Evolutionary conservation across 2,888 invertebrate species (phyloP).

Genomic region (Rhagophthalmus giganteus): DNA sequence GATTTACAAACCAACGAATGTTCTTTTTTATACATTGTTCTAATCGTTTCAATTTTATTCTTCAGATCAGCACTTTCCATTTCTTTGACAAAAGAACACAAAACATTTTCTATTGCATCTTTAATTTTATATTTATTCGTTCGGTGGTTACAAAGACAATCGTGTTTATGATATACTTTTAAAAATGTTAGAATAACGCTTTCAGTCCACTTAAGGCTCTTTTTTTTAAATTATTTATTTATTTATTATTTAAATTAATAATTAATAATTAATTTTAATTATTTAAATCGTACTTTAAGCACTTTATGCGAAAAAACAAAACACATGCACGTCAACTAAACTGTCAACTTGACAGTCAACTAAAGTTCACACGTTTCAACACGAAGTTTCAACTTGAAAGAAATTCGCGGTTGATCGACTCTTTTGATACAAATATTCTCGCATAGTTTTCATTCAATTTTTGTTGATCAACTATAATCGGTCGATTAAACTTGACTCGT

Average conservation of each 20-base stretch:
- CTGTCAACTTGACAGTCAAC: constrained; percentile 18
- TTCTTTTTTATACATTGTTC: constrained; percentile 47
- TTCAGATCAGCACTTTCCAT: constrained; percentile 47
- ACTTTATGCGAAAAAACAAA: background rate
- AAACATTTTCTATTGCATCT: constrained; percentile 43
- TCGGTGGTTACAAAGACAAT: constrained; percentile 47
- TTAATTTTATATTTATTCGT: constrained; percentile 48
- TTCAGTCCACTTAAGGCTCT: constrained; percentile 40
- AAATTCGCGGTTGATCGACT: constrained; percentile 11
- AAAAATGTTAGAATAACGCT: constrained; percentile 46
- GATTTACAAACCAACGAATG: constrained; percentile 3
- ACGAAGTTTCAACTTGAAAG: constrained; percentile 1
- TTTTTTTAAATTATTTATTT: constrained; percentile 5
- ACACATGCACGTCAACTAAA: constrained; percentile 11
- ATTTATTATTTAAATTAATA: background rate
- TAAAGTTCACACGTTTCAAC: constrained; percentile 13
- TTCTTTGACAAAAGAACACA: constrained; percentile 43
- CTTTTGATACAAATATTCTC: constrained; percentile 14
- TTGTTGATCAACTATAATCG: background rate
- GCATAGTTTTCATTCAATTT: constrained; percentile 15
- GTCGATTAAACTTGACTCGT: background rate
- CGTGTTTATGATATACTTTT: constrained; percentile 46
- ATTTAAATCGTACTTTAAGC: background rate
- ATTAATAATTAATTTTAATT: background rate
- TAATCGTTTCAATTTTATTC: constrained; percentile 52